Percentiles rank a stretch among this genome's conserved stretches.
phyloP scores from a whole-genome alignment of 2,113 vertebrate species.

The Boleophthalmus pectinirostris region DNA sequence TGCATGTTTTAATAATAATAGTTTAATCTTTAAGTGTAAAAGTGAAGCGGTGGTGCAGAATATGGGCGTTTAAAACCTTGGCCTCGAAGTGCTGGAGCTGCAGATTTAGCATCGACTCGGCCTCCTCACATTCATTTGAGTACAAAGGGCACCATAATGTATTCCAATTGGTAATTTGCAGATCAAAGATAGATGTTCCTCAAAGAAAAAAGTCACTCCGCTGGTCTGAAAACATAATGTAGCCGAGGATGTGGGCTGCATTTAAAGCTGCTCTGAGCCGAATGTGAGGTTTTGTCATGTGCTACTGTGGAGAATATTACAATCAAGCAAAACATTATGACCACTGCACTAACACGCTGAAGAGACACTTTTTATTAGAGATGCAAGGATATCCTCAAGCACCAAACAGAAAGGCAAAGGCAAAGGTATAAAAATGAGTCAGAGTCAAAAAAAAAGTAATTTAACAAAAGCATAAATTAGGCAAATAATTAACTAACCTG shows the following conservation, averaged over 20 bases:
- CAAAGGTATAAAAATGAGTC: too few species aligned
- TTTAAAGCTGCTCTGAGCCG: not conserved
- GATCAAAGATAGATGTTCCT: constrained; percentile 13
- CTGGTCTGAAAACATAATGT: constrained; percentile 5
- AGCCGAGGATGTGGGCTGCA: not conserved
- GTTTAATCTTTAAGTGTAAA: not conserved
- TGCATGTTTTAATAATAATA: not conserved
- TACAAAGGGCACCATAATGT: constrained; percentile 11
- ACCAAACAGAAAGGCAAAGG: too few species aligned
- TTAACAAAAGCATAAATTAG: too few species aligned
- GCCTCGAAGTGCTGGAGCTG: not conserved
- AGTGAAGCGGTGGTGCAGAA: not conserved
- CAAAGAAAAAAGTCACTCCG: constrained; percentile 8
- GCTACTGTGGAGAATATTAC: not conserved
- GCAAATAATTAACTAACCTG: too few species aligned
- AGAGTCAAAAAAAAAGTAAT: too few species aligned
- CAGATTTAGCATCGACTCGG: constrained; percentile 1
- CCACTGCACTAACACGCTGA: not conserved
- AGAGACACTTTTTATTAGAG: too few species aligned
- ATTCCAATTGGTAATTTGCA: constrained; percentile 15
- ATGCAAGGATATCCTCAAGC: too few species aligned
- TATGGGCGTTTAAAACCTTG: not conserved
- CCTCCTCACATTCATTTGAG: not conserved
- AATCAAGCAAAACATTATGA: not conserved
- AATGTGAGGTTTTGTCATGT: not conserved